A percentile compares a stretch with the other conserved stretches of the same genome.
Evolutionary conservation across 2,888 invertebrate genomes (phyloP).

Genomic region (Eueremaeus valkanovi): DNA sequence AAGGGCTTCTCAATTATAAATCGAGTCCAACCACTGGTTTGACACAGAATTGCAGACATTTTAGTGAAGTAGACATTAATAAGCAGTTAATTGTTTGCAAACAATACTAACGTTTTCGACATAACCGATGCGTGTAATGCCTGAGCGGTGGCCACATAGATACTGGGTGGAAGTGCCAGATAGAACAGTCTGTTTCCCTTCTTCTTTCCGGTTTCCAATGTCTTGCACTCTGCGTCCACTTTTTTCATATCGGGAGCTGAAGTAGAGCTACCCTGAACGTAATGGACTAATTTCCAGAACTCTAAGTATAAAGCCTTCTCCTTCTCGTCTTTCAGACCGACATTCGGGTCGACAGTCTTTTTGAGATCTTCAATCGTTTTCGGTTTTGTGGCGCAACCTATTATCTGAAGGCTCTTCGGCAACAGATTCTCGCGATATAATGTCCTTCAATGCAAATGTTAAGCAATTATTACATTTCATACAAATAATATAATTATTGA

Average conservation of each 20-base stretch:
- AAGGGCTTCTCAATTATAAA: conserved; percentile 55
- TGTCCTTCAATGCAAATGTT: too few species aligned
- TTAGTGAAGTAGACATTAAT: too few species aligned
- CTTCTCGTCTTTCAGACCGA: conserved; percentile 48
- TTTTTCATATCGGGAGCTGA: background rate
- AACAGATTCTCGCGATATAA: conserved; percentile 56
- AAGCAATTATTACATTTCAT: too few species aligned
- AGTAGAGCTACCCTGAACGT: background rate
- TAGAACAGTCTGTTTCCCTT: conserved; percentile 29
- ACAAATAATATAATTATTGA: background rate
- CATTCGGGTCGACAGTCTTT: conserved; percentile 30
- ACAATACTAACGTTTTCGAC: conserved; percentile 25
- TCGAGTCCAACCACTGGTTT: conserved; percentile 47
- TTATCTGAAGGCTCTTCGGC: conserved; percentile 54
- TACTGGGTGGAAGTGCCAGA: conserved; percentile 35
- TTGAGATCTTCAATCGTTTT: conserved; percentile 53
- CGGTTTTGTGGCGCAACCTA: conserved; percentile 57
- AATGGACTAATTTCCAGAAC: conserved; percentile 29
- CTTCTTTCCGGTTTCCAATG: background rate
- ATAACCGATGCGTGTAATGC: background rate
- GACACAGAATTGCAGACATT: too few species aligned
- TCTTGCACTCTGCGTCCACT: background rate
- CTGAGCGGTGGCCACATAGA: conserved; percentile 6
- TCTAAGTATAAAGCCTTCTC: conserved; percentile 18
- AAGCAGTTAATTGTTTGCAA: too few species aligned